Conservation (phyloP, 2,113 vertebrate species). For the Pomatostomus ruficeps region DNA sequence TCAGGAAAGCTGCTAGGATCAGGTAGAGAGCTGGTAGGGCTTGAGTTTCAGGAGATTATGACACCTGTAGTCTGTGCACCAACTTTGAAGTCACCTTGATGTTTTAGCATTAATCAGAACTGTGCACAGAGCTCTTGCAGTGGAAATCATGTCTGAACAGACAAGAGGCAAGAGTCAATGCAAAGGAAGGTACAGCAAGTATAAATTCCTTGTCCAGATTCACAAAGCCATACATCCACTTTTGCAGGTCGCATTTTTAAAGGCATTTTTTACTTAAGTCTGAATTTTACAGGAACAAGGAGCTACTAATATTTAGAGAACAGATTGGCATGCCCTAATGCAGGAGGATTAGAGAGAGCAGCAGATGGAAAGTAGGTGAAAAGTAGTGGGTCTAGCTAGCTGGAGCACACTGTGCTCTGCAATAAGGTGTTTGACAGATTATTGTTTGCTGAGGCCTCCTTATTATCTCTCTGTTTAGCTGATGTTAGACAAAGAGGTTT, state of each 20-base stretch:
- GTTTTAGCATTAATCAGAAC: background rate
- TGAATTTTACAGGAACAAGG: background rate
- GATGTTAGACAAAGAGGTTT: background rate
- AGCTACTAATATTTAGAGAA: background rate
- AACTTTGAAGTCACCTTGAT: background rate
- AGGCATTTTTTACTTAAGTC: background rate
- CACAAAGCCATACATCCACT: background rate
- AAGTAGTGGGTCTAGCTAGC: background rate
- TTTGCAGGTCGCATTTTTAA: background rate
- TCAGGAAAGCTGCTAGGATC: background rate
- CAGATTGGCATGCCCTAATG: background rate
- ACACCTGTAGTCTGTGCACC: background rate
- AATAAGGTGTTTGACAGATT: background rate
- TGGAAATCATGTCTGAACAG: background rate
- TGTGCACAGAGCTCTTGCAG: background rate
- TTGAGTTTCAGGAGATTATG: background rate
- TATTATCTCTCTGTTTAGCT: background rate
- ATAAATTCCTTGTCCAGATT: background rate
- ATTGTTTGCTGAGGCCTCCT: background rate
- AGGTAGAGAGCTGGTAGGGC: background rate
- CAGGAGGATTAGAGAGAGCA: background rate
- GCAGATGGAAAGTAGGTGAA: background rate
- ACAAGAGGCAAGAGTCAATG: background rate
- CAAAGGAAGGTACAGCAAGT: background rate
- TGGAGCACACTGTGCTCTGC: background rate